Base-by-base conservation (phyloP, 2,113 vertebrate species). In the Megaceryle maxima region DNA sequence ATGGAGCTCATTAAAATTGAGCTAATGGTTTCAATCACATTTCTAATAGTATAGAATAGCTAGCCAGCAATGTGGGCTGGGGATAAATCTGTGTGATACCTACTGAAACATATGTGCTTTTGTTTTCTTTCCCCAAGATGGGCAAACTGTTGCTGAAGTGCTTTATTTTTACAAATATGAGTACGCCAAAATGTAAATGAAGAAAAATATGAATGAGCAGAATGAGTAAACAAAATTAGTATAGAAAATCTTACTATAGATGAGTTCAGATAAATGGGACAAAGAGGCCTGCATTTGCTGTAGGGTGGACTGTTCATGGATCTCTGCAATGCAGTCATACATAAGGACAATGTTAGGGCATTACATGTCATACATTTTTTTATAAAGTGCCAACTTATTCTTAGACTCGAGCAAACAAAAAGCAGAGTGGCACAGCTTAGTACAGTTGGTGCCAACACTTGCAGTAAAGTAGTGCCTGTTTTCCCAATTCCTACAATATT, bases 1-100 rank as follows among this genome's bases (percentile, higher is more conserved):
- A 97, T 96, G 96, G 97, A 96, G 81, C 95, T 97, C 84, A 97
- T 98, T 97, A 97, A 87, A 94, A 91, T 88, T 43, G 62, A 96
- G 83, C 94, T 98, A 98, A 98, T 97, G 96, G 90, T 97, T 98
- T 98, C 97, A 97, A 79, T 97, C 96, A 96, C 66, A 14, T 95
- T 97, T 96, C 91, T 96, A 97, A 96, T 88, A 90, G 57, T 28
- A 24, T 81, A 41, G 84, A 95, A 91, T 63, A 88, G 66, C 88
- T 88, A 91, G 85, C 74, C 82, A 92, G 75, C 35, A 69, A 68
- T 33, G 31, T 69, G 89, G 66, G 74, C 78, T 73, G 72, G 1
- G 14, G 80, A 86, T 63, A 91, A 95, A 77, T 75, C 88, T 64
- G 24, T 60, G 82, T 48, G 37, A 74, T 46, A 94, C 44, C 43